Base-by-base conservation (phyloP, 35 echinoderm and acorn worm genomes). In the Lytechinus pictus region DNA sequence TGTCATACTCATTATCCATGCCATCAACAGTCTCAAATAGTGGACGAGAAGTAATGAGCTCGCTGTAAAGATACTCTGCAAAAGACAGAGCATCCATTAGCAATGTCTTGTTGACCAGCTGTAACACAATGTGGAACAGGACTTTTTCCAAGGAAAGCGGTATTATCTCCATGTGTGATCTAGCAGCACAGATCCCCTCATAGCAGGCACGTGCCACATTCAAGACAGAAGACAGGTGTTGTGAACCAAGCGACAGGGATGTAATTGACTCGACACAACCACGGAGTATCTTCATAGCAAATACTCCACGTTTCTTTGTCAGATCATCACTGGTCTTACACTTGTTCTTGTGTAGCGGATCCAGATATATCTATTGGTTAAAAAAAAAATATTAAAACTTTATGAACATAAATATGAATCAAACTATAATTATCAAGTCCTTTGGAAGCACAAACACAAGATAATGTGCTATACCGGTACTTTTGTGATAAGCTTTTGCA, bases 1-100 rank as follows among this genome's bases (percentile, higher is more conserved):
- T 97, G 66, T 98, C 96, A 94, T 61, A 98, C 90, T 98, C 97
- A 95, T 97, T 98, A 57, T 98, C 96, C 54, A 96, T 87, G 24
- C 91, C 60, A 58, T 94, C 89, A 28, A 10, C 93, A 54, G 27
- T 92, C 66, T 96, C 52, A 57, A 96, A 96, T n/a, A 95, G 53
- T 4, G 16, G 27, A 21, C 54, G 86, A n/a, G 93, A 91, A 53
- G 91, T 72, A 13, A 92, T 52, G 10, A 98, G 91, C 54, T 97
- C 88, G 54, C 56, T 44, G n/a, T 95, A 95, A 1, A 98, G 97
- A 57, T 72, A 90, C 19, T 89, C 91, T 19, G 97, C 96, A 93
- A 98, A 96, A 8, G 86, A 86, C 52, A 95, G 29, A 57, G 96
- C 97, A 96, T 98, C 97, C 53, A 94, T 54, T 6, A 97, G 53